Base-by-base conservation (phyloP, 2,113 vertebrate species). In the Cyprinodon tularosa region DNA sequence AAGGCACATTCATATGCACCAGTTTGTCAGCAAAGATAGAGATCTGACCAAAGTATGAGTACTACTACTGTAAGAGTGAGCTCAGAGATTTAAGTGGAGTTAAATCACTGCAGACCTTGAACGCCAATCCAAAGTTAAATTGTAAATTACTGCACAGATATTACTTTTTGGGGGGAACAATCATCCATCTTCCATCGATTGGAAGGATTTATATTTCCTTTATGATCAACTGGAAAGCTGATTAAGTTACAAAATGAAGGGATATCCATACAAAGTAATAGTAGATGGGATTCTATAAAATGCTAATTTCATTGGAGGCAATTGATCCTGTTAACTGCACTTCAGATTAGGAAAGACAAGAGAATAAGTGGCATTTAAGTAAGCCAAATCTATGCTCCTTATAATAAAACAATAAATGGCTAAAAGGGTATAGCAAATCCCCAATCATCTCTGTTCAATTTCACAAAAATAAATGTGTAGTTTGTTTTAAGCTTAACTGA, bases 21-120 rank as follows among this genome's bases (percentile, higher is more conserved):
- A 72, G 29, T 7, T 13, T 9, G 48, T 64, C 53, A 45, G 17
- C 15, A 12, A 11, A 3, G 57, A 44, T 36, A 42, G 7, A 1
- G 44, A 70, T 12, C 15, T 70, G 20, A 67, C 62, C 68, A 44
- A 0, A 45, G 5, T 13, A 3, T 20, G 50, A 63, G 14, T 20
- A 47, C 12, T 0, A 0, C 29, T 29, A 29, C 29, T 29, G 38
- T 38, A 13, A 37, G 59, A 39, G 22, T 14, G 66, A 59, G 39
- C 3, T 68, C 50, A 81, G n/a, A 8, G 83, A 59, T 72, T 40
- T 83, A 87, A 87, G 88, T 86, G 61, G 12, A 67, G 61, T 22
- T 38, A 86, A 37, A 66, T 2, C 64, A 59, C n/a, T 20, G 48
- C 29, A 66, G 75, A 85, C 78, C 74, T 87, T 83, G n/a, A 29